Evolutionary conservation across 1,140 invertebrate genomes (phyloP).

Genomic region (Drosophila suzukii): DNA sequence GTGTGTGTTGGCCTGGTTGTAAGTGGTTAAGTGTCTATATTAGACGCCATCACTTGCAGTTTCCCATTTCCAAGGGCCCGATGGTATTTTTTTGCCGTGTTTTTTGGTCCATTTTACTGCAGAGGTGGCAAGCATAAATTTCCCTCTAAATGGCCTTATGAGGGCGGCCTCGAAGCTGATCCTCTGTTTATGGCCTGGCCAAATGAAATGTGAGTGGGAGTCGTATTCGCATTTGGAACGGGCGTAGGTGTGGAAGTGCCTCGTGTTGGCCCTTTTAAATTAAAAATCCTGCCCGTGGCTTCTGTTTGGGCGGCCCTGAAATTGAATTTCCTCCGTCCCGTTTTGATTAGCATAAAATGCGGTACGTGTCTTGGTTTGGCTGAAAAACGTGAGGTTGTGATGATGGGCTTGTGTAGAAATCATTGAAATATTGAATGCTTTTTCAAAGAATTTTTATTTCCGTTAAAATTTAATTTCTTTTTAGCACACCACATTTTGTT

Average conservation of each 20-base stretch:
- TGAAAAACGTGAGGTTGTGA: conserved; percentile 26
- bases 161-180: conserved; percentile 58
- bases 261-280: conserved; percentile 61
- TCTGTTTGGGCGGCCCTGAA: conserved; percentile 26
- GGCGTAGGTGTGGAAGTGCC: background rate
- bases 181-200: conserved; percentile 64
- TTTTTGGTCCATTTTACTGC: conserved; percentile 48
- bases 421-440: conserved; percentile 39
- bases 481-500: conserved; percentile 73
- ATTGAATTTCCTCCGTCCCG: conserved; percentile 54
- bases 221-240: conserved; percentile 14
- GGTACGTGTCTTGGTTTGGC: conserved; percentile 47
- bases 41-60: conserved; percentile 76
- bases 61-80: conserved; percentile 36
- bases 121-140: conserved; percentile 68
- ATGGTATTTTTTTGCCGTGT: conserved; percentile 37
- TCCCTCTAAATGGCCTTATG: conserved; percentile 66
- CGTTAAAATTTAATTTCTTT: conserved; percentile 74
- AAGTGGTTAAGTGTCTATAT: conserved; percentile 74
- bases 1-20: conserved; percentile 39
- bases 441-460: conserved; percentile 74
- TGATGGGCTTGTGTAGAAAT: conserved; percentile 9
- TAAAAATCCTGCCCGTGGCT: conserved; percentile 53
- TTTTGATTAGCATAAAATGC: conserved; percentile 65
- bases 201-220: conserved; percentile 53